Evolutionary conservation across 2,888 invertebrate genomes (phyloP), one percentile per base, ranked within the genome.

Genomic region (Tachystola acroxantha): DNA sequence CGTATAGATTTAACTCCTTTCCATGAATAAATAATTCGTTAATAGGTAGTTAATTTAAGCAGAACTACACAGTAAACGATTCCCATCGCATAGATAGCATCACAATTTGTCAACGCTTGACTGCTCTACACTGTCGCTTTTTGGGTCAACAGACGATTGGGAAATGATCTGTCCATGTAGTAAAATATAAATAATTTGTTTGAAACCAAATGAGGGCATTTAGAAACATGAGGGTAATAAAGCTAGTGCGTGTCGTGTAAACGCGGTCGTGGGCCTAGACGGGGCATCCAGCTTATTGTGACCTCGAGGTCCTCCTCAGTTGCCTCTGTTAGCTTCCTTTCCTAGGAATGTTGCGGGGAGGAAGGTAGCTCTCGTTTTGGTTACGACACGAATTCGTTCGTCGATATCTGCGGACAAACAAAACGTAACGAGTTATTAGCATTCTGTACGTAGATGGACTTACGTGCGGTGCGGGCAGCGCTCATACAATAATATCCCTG

Each of bases 191-290:
- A 85, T 85, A 86, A 85, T 86, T 84, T 80, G 76, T 76, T 80
- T 73, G 67, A 64, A 77, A 72, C 76, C 68, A 77, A 85, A 86
- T 86, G 85, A 84, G 86, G 86, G 84, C 73, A 84, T 86, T 86
- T 85, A 77, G 76, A 86, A 85, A 79, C 86, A 86, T 86, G 84
- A 80, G 85, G 86, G 86, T 81, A 84, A 85, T 86, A 84, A 84
- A 85, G 82, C 77, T 82, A 82, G 84, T 84, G 79, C 81, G 82
- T 81, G 81, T 76, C 74, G 67, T 74, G 73, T 76, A 68, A 80
- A 82, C 64, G 72, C 77, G 79, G 80, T 77, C 78, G 76, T 70
- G 68, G 66, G 70, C 68, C 64, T 76, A 66, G 53, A 61, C 56
- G 46, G 48, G 38, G 43, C 47, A 53, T 48, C 80, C 76, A 80